Evolutionary conservation across 2,888 invertebrate genomes (phyloP), one percentile per base, ranked within the genome.

Genomic region (Epinotia nisella): DNA sequence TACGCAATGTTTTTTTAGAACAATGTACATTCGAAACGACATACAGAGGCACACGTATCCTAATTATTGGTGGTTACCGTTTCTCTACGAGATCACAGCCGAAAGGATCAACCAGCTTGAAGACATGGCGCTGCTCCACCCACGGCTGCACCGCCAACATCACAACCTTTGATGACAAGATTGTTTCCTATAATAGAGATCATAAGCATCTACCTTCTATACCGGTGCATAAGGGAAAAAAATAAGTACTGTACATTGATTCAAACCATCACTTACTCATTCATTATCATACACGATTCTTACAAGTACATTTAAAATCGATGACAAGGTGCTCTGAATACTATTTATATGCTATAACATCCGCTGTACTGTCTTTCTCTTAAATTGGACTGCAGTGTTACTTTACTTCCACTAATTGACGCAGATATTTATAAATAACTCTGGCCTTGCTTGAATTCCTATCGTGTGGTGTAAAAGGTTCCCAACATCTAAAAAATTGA

Each of bases 91-190:
- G 58, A 45, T 21, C 41, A 21, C 41, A 7, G 13, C 61, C 15
- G 15, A n/a, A 29, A 29, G 49, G 29, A 3, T 19, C 29, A 3
- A 67, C 21, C 1, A 35, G 29, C 35, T 70, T 2, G 51, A 35
- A 35, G 76, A 74, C 1, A 17, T 79, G 74, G 78, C 77, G 72
- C 17, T 77, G 76, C 49, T 77, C 76, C 3, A 77, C 75, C 0
- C 75, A 79, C 60, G 65, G 71, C 62, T 80, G 80, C 56, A 75
- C 62, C 24, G 78, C 78, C 4, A 68, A 45, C 29, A 21, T 74
- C 2, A 49, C 67, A 29, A 74, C 74, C 2, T 17, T 69, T 1
- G 62, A 56, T 3, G 62, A 72, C 21, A 1, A 35, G 2, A 29
- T 70, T 64, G 55, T 70, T 35, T 11, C 15, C 21, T 5, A 39